A percentile compares a stretch with the other conserved stretches of the same genome.
These are phyloP conservation scores for Lumbricus terrestris DNA, from an alignment of 2,888 invertebrate genomes.

Conservation along the genomic window DNA sequence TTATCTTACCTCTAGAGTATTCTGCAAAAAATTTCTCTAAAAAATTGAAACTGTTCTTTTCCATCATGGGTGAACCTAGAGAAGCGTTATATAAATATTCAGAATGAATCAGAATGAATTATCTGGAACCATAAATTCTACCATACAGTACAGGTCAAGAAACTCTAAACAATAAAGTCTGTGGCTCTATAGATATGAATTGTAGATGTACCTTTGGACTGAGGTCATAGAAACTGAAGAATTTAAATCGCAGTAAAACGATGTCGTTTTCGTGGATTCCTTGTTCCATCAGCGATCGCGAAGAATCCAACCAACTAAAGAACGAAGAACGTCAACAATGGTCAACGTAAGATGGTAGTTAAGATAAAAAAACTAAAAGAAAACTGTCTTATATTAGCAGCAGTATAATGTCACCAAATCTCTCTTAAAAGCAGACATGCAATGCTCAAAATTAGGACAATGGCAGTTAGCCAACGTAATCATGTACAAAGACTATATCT, in stretches of 20 bases:
- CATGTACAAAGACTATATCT: too few relatives aligned
- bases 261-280: slow-evolving; percentile 87
- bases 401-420: too few relatives aligned
- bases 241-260: slow-evolving; percentile 87
- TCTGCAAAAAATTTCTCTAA: too few relatives aligned
- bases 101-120: not conserved
- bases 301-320: slow-evolving; percentile 89
- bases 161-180: not conserved
- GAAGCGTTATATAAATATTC: not conserved
- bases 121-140: not conserved
- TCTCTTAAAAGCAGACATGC: not conserved
- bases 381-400: not conserved
- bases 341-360: not conserved
- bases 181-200: not conserved
- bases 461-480: too few relatives aligned
- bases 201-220: slow-evolving; percentile 73
- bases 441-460: not conserved
- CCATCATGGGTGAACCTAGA: not conserved
- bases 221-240: slow-evolving; percentile 89
- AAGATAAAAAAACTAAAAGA: not conserved
- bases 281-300: slow-evolving; percentile 97
- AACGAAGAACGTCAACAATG: not conserved
- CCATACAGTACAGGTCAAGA: not conserved
- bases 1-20: too few relatives aligned
- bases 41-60: not conserved